Percentiles rank a stretch among this genome's conserved stretches.
These are phyloP conservation scores for Geophilus truncorum DNA, from an alignment of 2,888 invertebrate species.

Conservation along the genomic window DNA sequence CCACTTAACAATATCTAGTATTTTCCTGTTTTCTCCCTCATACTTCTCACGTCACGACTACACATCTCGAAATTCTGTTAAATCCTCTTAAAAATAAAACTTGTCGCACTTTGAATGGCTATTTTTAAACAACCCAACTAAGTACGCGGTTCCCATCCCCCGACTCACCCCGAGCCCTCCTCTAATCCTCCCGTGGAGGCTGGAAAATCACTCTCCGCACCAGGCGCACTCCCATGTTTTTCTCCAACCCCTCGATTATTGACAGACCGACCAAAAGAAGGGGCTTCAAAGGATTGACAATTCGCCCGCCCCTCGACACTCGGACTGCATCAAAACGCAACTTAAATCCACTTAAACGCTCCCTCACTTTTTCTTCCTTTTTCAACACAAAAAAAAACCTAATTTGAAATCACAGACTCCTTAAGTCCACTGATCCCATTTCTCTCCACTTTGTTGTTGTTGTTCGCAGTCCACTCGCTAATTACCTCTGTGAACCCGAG, in stretches of 20 bases:
- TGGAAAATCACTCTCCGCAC: background rate
- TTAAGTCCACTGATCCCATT: background rate
- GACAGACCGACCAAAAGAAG: background rate
- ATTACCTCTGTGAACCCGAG: background rate
- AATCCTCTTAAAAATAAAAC: background rate
- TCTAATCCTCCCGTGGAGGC: background rate
- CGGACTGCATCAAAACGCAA: background rate
- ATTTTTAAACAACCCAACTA: background rate
- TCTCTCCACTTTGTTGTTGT: background rate
- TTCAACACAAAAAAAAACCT: background rate
- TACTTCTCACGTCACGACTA: background rate
- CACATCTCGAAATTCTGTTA: background rate
- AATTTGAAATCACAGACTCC: constrained; percentile 12
- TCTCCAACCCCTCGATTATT: background rate
- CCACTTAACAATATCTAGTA: no score
- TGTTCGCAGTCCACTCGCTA: background rate
- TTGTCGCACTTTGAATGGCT: background rate
- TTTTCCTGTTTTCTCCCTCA: no score
- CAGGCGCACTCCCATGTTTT: background rate
- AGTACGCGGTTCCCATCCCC: background rate
- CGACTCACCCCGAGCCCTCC: background rate
- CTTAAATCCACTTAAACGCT: constrained; percentile 7
- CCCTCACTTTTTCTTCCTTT: background rate
- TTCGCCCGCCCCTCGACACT: background rate
- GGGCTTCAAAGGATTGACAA: background rate